A percentile compares a stretch with the other conserved stretches of the same genome.
phyloP scores from a whole-genome alignment of 2,888 invertebrate species.

The Chloroclystis v-ata region DNA sequence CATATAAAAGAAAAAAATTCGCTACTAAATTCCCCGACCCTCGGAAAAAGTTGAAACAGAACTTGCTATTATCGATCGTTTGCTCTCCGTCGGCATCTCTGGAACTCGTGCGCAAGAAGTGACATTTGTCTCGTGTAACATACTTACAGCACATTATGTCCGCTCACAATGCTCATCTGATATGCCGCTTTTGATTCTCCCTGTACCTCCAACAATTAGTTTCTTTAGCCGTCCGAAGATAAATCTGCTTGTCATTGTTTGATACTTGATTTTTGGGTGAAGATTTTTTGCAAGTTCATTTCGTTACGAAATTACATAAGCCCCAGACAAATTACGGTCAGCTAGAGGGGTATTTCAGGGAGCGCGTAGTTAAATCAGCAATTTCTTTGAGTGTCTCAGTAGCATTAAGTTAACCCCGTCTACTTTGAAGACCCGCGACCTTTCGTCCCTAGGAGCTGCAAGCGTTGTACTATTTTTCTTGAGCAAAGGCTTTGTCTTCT shows the following conservation, averaged over 20 bases:
- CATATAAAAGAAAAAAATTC: no score
- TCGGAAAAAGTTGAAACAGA: conserved; percentile 17
- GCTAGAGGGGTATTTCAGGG: conserved; percentile 31
- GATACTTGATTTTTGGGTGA: conserved; percentile 23
- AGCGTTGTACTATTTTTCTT: conserved; percentile 41
- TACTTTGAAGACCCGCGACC: conserved; percentile 51
- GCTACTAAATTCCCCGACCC: conserved; percentile 3
- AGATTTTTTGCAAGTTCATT: conserved; percentile 5
- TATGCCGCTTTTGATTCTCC: conserved; percentile 44
- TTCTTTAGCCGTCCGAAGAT: conserved; percentile 35
- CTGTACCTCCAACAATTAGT: conserved; percentile 44
- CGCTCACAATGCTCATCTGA: conserved; percentile 44
- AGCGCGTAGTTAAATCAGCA: conserved; percentile 47
- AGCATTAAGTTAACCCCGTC: conserved; percentile 48
- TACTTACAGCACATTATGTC: conserved; percentile 47
- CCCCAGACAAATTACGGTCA: conserved; percentile 31
- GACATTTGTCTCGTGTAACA: conserved; percentile 33
- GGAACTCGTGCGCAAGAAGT: conserved; percentile 36
- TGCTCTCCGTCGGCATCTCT: conserved; percentile 29
- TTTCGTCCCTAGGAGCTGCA: conserved; percentile 47
- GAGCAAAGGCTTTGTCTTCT: conserved; percentile 41
- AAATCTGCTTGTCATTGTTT: conserved; percentile 34
- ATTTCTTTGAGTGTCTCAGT: conserved; percentile 52
- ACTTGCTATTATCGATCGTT: conserved; percentile 34
- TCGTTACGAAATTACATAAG: conserved; percentile 5